Percentiles rank a stretch among this genome's conserved stretches.
Conservation (phyloP, 2,888 invertebrate species). For the Noctua comes region DNA sequence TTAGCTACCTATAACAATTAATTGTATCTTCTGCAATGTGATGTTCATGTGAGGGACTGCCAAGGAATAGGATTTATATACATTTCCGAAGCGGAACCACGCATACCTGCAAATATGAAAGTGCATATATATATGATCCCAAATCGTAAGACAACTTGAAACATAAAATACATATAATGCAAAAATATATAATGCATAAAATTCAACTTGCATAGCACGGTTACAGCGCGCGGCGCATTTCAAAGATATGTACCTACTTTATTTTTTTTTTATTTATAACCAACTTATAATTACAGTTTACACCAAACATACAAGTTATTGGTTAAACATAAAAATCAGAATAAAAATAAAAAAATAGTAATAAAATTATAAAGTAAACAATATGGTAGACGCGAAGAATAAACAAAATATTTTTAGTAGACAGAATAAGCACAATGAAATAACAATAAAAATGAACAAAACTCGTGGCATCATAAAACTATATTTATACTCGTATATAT, state of each 20-base stretch:
- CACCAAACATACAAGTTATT: no score
- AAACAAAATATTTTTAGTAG: no score
- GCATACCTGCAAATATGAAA: conserved; percentile 88
- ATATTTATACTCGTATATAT: no score
- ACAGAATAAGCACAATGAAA: no score
- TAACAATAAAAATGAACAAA: no score
- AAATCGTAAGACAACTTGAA: not conserved
- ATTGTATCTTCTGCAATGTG: conserved; percentile 39
- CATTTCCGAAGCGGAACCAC: conserved; percentile 91
- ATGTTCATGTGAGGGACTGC: conserved; percentile 85
- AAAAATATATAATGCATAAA: not conserved
- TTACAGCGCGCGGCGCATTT: not conserved
- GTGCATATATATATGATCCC: not conserved
- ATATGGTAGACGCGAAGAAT: no score
- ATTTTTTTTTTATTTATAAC: no score
- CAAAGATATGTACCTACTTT: not conserved
- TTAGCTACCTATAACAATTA: conserved; percentile 57
- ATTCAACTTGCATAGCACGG: not conserved
- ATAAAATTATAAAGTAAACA: no score
- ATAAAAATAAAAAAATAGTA: no score
- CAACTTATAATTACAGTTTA: no score
- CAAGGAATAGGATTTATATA: conserved; percentile 92
- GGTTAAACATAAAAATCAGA: no score
- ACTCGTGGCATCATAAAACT: no score
- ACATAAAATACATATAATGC: not conserved